Evolutionary conservation across 2,797 vertebrate genomes (phyloP), one percentile per base, ranked within the genome.

Genomic region (Oreortyx pictus): DNA sequence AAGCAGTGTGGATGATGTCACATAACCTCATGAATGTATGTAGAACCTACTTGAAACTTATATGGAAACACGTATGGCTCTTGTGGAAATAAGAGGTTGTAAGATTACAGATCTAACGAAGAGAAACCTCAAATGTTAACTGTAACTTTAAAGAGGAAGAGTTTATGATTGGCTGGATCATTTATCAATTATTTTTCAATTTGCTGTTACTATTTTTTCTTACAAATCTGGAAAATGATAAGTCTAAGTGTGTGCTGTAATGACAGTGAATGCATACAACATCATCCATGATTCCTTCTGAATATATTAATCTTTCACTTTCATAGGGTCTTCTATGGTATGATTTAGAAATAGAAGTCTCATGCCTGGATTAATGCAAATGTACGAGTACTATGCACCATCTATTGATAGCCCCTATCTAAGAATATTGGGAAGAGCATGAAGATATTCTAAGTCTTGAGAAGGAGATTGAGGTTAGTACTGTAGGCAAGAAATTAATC

Each of bases 1-100:
- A 46, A 84, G 52, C 73, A 93, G 35, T 39, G 59, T 37, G 73
- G 66, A 75, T 94, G 96, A 95, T 84, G 92, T 96, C 88, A 95
- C 41, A 73, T 4, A 11, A 67, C 37, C 87, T 94, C 86, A 81
- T 86, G 84, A 92, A 88, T 94, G 73, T 94, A 86, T 71, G 73
- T 67, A 88, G 73, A 95, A 83, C 79, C 79, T 93, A 89, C 70
- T 94, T 86, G 88, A 86, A 68, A 54, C 60, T 62, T 87, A 66
- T 14, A 67, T 86, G 72, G 82, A 88, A 79, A 86, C 91, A 82
- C 60, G 90, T 89, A 50, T 88, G 9, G 50, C 76, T 92, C 27
- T 92, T 60, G 62, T 82, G 37, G 49, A 87, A 86, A 84, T 80
- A 80, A 29, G 67, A 82, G 41, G 4, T 66, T 89, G 93, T 93